Evolutionary conservation across 2,888 invertebrate species (phyloP).

Genomic region (Hedya salicella): DNA sequence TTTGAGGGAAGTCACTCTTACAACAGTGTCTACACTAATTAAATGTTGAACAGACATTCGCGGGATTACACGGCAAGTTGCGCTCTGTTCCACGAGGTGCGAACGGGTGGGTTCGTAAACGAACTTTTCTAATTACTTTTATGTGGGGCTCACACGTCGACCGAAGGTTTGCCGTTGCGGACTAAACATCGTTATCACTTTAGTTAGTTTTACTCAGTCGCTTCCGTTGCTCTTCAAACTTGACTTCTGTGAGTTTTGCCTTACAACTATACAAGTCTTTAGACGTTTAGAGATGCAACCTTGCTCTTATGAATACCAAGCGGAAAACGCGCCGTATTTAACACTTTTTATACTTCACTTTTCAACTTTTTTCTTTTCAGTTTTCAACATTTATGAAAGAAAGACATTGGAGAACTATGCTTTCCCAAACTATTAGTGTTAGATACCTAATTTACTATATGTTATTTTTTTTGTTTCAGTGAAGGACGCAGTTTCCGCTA

Average conservation of each 20-base stretch:
- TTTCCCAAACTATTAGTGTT: too few relatives aligned
- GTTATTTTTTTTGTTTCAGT: too few relatives aligned
- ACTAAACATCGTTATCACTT: slow-evolving; percentile 43
- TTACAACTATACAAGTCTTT: background rate
- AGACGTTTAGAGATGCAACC: background rate
- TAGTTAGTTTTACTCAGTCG: slow-evolving; percentile 41
- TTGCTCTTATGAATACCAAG: slow-evolving; percentile 2
- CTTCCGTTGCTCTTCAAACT: slow-evolving; percentile 36
- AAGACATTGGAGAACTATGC: too few relatives aligned
- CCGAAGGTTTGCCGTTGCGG: slow-evolving; percentile 44
- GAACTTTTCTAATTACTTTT: slow-evolving; percentile 63
- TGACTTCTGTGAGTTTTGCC: slow-evolving; percentile 28
- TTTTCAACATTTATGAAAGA: too few relatives aligned
- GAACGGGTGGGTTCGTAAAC: slow-evolving; percentile 54
- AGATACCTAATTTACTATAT: too few relatives aligned
- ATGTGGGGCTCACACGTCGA: slow-evolving; percentile 49
- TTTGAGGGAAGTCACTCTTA: slow-evolving; percentile 55
- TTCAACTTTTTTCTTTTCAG: too few relatives aligned
- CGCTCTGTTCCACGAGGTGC: slow-evolving; percentile 47
- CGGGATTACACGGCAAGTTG: slow-evolving; percentile 45
- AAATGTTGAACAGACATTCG: slow-evolving; percentile 52
- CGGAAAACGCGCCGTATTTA: background rate
- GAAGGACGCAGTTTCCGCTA: background rate
- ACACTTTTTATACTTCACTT: too few relatives aligned
- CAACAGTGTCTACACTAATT: slow-evolving; percentile 60